A percentile compares a stretch with the other conserved stretches of the same genome.
Evolutionary conservation across 2,797 vertebrate species (phyloP).

Genomic region (Lagorchestes hirsutus): DNA sequence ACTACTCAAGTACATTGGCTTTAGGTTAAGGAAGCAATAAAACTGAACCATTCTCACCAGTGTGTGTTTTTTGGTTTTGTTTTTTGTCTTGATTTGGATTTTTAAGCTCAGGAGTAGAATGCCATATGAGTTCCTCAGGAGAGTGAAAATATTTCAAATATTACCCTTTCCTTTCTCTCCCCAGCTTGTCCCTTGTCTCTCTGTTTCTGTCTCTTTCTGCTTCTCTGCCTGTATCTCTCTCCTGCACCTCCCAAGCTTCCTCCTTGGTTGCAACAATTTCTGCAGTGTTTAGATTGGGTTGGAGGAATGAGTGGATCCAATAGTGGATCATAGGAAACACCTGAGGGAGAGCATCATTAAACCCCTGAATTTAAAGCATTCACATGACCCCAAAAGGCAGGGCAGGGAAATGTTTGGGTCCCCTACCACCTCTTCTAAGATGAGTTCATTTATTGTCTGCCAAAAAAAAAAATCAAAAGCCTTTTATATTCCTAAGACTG

Average conservation of each 20-base stretch:
- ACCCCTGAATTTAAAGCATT: neutral
- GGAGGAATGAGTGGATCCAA: neutral
- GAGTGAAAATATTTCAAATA: neutral
- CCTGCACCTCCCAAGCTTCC: neutral
- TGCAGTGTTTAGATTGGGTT: neutral
- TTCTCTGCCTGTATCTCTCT: neutral
- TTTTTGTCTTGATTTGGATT: constrained; percentile 25
- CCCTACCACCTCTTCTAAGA: neutral
- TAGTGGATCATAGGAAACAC: neutral
- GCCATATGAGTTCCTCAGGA: neutral
- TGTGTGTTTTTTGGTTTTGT: neutral
- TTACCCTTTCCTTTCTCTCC: neutral
- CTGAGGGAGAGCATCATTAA: no score
- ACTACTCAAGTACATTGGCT: constrained; percentile 71
- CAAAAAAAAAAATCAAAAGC: neutral
- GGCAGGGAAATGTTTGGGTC: neutral
- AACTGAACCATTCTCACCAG: constrained; percentile 13
- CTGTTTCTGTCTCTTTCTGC: neutral
- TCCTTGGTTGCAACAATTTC: neutral
- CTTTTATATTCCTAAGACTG: neutral
- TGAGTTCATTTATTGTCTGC: neutral
- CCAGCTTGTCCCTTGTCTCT: neutral
- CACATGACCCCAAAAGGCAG: neutral
- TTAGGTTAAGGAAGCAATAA: constrained; percentile 65
- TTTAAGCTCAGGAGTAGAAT: neutral